Percentiles rank a stretch among this genome's conserved stretches.
Conservation (phyloP, 2,113 vertebrate species). For the Meleagris gallopavo region DNA sequence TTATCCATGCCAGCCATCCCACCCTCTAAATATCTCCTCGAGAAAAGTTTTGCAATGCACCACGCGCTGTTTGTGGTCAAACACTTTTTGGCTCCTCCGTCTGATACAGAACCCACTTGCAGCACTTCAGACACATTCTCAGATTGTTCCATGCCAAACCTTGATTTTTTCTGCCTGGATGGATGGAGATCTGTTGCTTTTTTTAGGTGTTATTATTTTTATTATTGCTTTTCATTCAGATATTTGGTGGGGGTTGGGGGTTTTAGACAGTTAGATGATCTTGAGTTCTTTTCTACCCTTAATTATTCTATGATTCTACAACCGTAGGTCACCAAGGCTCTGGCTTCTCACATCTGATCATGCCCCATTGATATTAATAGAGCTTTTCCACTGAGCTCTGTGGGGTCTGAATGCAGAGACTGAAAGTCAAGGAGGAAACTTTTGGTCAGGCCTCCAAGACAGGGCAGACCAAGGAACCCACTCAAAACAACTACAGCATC, state of each 20-base stretch:
- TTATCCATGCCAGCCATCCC: conserved; percentile 36
- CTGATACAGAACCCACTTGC: neutral
- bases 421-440: neutral
- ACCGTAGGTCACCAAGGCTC: neutral
- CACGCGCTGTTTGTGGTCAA: conserved; percentile 47
- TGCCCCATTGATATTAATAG: neutral
- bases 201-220: neutral
- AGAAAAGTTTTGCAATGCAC: conserved; percentile 53
- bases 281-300: too few species aligned
- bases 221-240: too few species aligned
- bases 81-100: conserved; percentile 60
- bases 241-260: too few species aligned
- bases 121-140: conserved; percentile 39
- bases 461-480: neutral
- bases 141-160: conserved; percentile 34
- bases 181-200: neutral
- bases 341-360: neutral
- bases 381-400: neutral
- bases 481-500: neutral
- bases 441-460: neutral
- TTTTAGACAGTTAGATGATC: too few species aligned
- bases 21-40: conserved; percentile 13
- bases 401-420: neutral
- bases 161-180: neutral
- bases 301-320: too few species aligned